Evolutionary conservation across 1,140 invertebrate species (phyloP).

Genomic region (Rhopalosiphum padi): DNA sequence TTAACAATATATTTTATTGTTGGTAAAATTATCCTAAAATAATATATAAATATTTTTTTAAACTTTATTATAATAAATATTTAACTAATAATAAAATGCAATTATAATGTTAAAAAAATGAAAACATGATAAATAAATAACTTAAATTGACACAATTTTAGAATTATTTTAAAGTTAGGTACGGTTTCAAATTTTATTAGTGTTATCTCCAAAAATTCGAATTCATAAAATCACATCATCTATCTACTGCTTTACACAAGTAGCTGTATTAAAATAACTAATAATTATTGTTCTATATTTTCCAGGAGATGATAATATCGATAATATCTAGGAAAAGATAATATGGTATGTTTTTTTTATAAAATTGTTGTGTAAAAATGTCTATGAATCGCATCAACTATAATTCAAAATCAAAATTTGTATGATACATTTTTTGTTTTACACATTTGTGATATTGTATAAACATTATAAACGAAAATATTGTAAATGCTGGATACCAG

Average conservation of each 20-base stretch:
- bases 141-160: neutral
- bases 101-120: too few relatives aligned
- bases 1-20: neutral
- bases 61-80: neutral
- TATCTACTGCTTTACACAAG: neutral
- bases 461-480: neutral
- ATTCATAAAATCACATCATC: neutral
- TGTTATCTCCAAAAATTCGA: accelerated
- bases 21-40: too few relatives aligned
- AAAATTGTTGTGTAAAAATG: neutral
- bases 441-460: neutral
- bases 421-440: neutral
- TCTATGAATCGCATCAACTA: neutral
- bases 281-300: neutral
- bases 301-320: neutral
- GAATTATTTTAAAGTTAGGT: neutral
- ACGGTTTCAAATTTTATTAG: neutral
- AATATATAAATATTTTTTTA: too few relatives aligned
- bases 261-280: neutral
- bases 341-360: neutral
- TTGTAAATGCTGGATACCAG: neutral
- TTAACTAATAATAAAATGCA: too few relatives aligned
- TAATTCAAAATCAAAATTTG: neutral
- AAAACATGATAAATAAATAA: neutral
- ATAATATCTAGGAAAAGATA: neutral